Evolutionary conservation across 2,888 invertebrate genomes (phyloP).

Genomic region (Clepsis dumicolana): DNA sequence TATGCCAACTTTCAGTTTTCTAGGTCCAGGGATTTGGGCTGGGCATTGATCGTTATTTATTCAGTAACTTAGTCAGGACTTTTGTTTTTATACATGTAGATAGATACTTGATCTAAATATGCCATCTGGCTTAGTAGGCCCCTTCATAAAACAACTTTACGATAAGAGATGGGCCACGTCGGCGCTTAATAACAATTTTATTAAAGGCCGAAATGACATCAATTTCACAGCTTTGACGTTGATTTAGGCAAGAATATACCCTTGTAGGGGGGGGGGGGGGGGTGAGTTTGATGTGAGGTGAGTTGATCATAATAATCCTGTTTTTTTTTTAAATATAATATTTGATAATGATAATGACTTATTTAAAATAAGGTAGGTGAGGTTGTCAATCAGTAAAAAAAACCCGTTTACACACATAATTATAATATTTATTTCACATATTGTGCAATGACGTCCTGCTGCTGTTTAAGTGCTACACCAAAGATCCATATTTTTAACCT

Average conservation of each 20-base stretch:
- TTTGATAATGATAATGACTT: too few relatives aligned
- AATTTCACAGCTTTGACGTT: conserved; percentile 16
- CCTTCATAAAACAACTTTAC: conserved; percentile 8
- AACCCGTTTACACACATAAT: background rate
- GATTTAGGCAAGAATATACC: background rate
- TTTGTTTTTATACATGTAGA: too few relatives aligned
- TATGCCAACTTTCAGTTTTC: too few relatives aligned
- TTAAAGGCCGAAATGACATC: conserved; percentile 17
- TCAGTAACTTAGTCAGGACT: too few relatives aligned
- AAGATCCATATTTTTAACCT: conserved; percentile 17
- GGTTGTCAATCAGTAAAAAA: background rate
- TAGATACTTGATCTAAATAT: background rate
- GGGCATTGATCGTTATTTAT: too few relatives aligned
- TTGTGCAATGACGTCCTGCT: background rate
- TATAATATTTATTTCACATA: background rate
- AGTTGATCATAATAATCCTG: background rate
- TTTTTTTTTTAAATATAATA: background rate
- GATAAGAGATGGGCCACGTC: conserved; percentile 4
- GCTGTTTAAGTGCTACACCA: background rate
- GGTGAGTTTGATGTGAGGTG: too few relatives aligned
- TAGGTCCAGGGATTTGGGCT: too few relatives aligned
- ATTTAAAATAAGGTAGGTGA: too few relatives aligned
- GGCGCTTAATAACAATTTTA: conserved; percentile 20
- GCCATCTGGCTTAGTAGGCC: conserved; percentile 4
- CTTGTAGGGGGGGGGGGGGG: too few relatives aligned